These are phyloP conservation scores for Panthera tigris DNA, from an alignment of 2,113 vertebrate species.

Conservation along the genomic window DNA sequence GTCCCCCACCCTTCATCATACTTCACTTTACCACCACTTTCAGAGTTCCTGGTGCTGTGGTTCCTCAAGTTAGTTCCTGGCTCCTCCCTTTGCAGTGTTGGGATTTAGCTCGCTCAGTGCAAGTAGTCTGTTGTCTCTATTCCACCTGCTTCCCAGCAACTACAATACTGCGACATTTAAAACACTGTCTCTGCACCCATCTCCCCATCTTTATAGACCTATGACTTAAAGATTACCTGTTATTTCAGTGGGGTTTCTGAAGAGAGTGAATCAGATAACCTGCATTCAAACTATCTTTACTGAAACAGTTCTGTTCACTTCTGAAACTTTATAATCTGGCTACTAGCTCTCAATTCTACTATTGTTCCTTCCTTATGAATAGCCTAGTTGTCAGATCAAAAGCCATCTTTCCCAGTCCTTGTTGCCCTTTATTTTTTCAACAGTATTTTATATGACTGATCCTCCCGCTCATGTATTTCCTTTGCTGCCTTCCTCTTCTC, in stretches of 20 bases:
- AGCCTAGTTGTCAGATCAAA: background rate
- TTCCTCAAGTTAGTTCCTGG: background rate
- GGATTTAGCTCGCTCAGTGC: background rate
- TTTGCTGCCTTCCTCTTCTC: background rate
- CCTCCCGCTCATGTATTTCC: background rate
- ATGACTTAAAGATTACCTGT: background rate
- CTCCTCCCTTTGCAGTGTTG: background rate
- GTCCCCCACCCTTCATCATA: fast-evolving
- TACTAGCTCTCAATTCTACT: background rate
- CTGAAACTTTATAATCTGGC: background rate
- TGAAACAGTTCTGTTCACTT: background rate
- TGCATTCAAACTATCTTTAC: background rate
- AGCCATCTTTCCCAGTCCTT: background rate
- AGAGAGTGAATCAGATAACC: background rate
- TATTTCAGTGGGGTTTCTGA: background rate
- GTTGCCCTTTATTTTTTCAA: background rate
- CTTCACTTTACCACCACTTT: background rate
- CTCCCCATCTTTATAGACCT: background rate
- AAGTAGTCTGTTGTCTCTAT: background rate
- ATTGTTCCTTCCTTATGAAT: background rate
- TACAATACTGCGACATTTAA: background rate
- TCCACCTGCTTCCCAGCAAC: background rate
- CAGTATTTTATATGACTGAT: background rate
- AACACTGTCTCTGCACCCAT: background rate
- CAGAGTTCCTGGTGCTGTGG: background rate